Evolutionary conservation across 2,888 invertebrate genomes (phyloP), one percentile per base, ranked within the genome.

Genomic region (Cheilosia soror): DNA sequence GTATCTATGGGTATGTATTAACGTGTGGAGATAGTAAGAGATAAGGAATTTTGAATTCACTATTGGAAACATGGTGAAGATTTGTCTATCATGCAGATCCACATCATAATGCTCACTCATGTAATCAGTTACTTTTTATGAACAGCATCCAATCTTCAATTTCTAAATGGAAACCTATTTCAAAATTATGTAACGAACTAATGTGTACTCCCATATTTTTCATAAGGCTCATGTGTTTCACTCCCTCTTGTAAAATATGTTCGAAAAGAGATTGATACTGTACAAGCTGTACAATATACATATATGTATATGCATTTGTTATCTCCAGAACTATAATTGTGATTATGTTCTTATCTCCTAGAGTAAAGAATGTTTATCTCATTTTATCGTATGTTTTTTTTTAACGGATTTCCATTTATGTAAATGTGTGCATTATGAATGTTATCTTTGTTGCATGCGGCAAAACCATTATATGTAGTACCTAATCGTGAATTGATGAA

Each of bases 281-380:
- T 2, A 33, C n/a, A n/a, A 7, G 37, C 27, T 51, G 31, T 13
- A 58, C 9, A 33, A 33, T 20, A 13, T 33, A 25, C 49, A 60
- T 37, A 13, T 53, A 62, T 33, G 25, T 20, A 33, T 51, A 20
- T 20, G 33, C 5, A 9, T n/a, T 40, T 15, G 6, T 53, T 49
- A 27, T 75, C 55, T 44, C 5, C 5, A 25, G 57, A 51, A 53
- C 40, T 60, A 51, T 31, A 25, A 31, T 42, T 58, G 60, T 68
- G 51, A 42, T 42, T 58, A 60, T 68, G 42, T 60, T 68, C 58
- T 69, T 77, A 77, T 77, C 77, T 51, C 37, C 7, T 9, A 44
- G 51, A 69, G 53, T 53, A 77, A 69, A 69, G 60, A 77, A 62
- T 69, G 60, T 11, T 44, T 77, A 77, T 68, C 77, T 77, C 66